Base-by-base conservation (phyloP, 2,888 invertebrate species). In the Troides helena region DNA sequence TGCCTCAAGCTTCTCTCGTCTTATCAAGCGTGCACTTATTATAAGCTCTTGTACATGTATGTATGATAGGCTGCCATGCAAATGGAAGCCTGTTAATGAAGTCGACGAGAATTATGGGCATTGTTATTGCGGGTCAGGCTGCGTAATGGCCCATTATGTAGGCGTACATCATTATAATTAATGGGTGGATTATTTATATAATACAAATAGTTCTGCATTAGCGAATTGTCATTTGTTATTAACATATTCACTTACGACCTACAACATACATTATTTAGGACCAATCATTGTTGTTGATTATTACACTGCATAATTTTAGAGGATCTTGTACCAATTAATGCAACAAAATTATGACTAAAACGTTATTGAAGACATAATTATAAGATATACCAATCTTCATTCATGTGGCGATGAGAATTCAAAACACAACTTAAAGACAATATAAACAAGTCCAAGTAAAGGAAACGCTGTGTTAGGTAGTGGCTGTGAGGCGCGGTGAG, bases 21-120 rank as follows among this genome's bases (percentile, higher is more conserved):
- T 79, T 77, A 79, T 77, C 79, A 78, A 75, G 81, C 79, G 78
- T 78, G 74, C 78, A 83, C 82, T 87, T 87, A 86, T 85, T 85
- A 84, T 82, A 78, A 82, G 81, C 83, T 88, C 74, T 80, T 78
- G 76, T 69, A 53, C 80, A 80, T 80, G 77, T 81, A 80, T 75
- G 79, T 78, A 78, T 74, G 76, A 77, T 72, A 82, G 83, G 83
- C 84, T 91, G 90, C 90, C 91, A 91, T 91, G 91, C 91, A 92
- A 92, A 92, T 92, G 91, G 91, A 88, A 86, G 90, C 87, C 91
- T 91, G 91, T 88, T 91, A 92, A 92, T 92, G 92, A 92, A 92
- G 90, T 86, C 88, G 85, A 86, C 83, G 87, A 90, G 92, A 92
- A 90, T 91, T 92, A 92, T 92, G 86, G 90, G 82, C 86, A 87